phyloP scores from a whole-genome alignment of 2,113 vertebrate genomes.

The Pavo muticus region DNA sequence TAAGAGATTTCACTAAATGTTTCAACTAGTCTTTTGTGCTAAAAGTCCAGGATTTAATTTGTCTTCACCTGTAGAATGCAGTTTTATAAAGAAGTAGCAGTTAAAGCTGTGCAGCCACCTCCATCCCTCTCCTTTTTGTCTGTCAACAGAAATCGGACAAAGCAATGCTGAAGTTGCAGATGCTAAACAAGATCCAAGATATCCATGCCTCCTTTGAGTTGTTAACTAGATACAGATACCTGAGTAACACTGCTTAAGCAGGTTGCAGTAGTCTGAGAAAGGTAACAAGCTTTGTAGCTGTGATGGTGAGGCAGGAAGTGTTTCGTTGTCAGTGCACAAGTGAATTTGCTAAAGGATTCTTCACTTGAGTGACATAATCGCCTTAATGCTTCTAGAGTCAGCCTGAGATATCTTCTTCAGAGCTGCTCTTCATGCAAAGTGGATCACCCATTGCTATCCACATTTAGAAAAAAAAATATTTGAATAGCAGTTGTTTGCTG shows the following conservation, averaged over 20 bases:
- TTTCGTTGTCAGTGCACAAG: background rate
- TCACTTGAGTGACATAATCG: conserved; percentile 34
- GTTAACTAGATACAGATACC: background rate
- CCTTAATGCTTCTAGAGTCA: conserved; percentile 7
- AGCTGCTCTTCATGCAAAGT: background rate
- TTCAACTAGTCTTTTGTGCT: background rate
- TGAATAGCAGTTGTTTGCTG: conserved; percentile 44
- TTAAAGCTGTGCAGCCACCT: background rate
- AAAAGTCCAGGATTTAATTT: background rate
- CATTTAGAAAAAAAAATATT: background rate
- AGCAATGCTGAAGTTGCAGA: background rate
- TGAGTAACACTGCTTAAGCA: background rate
- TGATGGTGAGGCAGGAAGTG: background rate
- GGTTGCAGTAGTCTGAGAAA: background rate
- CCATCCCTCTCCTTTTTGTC: background rate
- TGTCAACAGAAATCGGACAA: background rate
- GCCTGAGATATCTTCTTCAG: background rate
- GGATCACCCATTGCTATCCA: background rate
- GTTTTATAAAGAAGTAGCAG: background rate
- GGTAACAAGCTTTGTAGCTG: background rate
- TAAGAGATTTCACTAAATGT: background rate
- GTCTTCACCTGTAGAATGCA: background rate
- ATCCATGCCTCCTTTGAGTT: background rate
- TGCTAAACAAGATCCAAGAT: background rate
- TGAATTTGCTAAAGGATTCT: conserved; percentile 12